phyloP scores from a whole-genome alignment of 2,113 vertebrate genomes.

The Isurus oxyrinchus region DNA sequence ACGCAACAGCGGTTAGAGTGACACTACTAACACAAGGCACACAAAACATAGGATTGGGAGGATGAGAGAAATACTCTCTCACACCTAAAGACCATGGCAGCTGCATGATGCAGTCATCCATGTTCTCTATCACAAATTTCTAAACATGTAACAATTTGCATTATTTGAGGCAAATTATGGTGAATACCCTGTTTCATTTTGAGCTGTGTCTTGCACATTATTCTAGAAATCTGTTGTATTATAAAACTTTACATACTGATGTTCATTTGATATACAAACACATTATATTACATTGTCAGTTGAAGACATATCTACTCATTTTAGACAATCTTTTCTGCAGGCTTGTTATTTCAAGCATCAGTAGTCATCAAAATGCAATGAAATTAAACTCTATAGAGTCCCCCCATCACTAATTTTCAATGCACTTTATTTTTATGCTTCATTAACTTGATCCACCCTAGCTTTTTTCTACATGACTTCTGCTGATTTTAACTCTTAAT shows the following conservation, averaged over 20 bases:
- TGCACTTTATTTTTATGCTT: slow-evolving; percentile 21
- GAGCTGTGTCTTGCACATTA: background rate
- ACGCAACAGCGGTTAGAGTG: no score
- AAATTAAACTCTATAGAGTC: slow-evolving; percentile 6
- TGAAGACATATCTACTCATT: background rate
- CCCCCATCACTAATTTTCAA: background rate
- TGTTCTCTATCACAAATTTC: background rate
- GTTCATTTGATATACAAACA: background rate
- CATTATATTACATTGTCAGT: background rate
- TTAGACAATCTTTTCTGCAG: background rate
- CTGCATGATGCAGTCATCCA: no score
- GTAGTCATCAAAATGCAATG: slow-evolving; percentile 11
- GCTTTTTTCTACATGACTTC: background rate
- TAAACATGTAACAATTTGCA: background rate
- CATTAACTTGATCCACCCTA: slow-evolving; percentile 12
- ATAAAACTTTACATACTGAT: background rate
- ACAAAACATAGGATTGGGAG: no score
- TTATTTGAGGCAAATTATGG: background rate
- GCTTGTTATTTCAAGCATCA: slow-evolving; percentile 31
- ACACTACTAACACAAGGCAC: no score
- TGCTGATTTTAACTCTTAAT: slow-evolving; percentile 20
- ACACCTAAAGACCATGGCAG: background rate
- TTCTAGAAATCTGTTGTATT: no score
- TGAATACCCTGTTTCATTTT: background rate
- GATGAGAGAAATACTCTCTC: no score